phyloP scores from a whole-genome alignment of 1,140 invertebrate species.

The Zaprionus africanus region DNA sequence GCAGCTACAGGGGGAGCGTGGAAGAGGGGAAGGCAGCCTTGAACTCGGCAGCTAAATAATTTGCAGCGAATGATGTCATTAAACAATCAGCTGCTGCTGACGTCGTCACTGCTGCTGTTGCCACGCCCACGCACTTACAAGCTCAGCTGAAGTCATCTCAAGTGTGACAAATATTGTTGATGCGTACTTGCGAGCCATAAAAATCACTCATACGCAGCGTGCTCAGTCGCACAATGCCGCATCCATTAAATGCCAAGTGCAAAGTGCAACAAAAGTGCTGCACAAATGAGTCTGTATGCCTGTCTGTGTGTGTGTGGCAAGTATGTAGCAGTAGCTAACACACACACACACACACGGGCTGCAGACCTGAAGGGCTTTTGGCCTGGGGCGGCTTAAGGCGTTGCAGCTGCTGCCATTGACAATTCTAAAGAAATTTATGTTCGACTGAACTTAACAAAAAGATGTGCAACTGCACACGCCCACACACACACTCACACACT shows the following conservation, averaged over 20 bases:
- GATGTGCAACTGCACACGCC: slow-evolving; percentile 48
- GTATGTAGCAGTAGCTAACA: slow-evolving; percentile 22
- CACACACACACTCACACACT: slow-evolving; percentile 18
- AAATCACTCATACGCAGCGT: slow-evolving; percentile 64
- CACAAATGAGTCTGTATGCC: slow-evolving; percentile 31
- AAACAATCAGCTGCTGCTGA: slow-evolving; percentile 34
- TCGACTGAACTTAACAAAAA: slow-evolving; percentile 62
- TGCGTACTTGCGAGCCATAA: slow-evolving; percentile 45
- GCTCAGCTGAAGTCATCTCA: slow-evolving; percentile 34
- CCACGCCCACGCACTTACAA: slow-evolving; percentile 32
- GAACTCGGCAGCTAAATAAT: slow-evolving; percentile 33
- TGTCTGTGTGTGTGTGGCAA: slow-evolving; percentile 26
- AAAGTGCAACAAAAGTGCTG: slow-evolving; percentile 62
- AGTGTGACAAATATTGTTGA: slow-evolving; percentile 56
- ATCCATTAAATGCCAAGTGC: slow-evolving; percentile 64
- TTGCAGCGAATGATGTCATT: slow-evolving; percentile 48
- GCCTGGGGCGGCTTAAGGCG: slow-evolving; percentile 46
- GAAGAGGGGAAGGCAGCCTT: neutral
- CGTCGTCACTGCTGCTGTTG: neutral
- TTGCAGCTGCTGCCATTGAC: slow-evolving; percentile 59
- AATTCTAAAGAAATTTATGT: slow-evolving; percentile 65
- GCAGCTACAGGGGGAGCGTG: neutral
- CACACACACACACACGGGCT: neutral
- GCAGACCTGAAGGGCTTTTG: slow-evolving; percentile 33
- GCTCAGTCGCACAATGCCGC: slow-evolving; percentile 29